Percentiles rank a stretch among this genome's conserved stretches.
Evolutionary conservation across 2,888 invertebrate species (phyloP).

Genomic region (Macaria liturata): DNA sequence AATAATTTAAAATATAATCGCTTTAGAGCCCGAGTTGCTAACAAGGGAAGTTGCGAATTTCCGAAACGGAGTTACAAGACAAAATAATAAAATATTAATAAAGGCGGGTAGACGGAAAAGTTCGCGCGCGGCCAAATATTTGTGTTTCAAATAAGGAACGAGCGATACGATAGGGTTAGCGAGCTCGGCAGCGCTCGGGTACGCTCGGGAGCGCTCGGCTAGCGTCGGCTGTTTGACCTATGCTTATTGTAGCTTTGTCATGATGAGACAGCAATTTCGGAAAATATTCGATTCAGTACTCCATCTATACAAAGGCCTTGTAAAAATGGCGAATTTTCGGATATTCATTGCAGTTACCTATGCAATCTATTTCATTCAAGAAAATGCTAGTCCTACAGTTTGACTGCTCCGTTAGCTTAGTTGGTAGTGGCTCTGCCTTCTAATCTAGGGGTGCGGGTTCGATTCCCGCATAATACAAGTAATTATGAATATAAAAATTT

Average conservation of each 20-base stretch:
- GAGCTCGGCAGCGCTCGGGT: constrained; percentile 39
- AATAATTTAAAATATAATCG: constrained; percentile 83
- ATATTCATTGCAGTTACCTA: too few species aligned
- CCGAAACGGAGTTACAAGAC: constrained; percentile 77
- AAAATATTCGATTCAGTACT: too few species aligned
- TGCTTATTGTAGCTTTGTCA: constrained; percentile 38
- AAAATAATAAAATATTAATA: constrained; percentile 84
- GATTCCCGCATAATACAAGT: too few species aligned
- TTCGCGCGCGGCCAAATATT: constrained; percentile 76
- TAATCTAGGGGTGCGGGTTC: too few species aligned
- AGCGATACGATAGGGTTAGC: constrained; percentile 71
- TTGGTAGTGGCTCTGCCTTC: too few species aligned
- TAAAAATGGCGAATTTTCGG: too few species aligned
- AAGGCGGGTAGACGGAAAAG: constrained; percentile 79
- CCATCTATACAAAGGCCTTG: too few species aligned
- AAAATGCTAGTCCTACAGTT: too few species aligned
- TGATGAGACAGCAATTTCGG: constrained; percentile 4
- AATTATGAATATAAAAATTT: too few species aligned
- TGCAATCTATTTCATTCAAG: too few species aligned
- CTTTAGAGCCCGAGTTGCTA: constrained; percentile 72
- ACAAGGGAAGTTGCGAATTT: constrained; percentile 78
- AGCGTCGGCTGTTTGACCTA: constrained; percentile 33
- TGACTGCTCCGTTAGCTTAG: too few species aligned
- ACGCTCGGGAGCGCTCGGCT: not conserved
- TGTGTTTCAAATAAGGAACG: constrained; percentile 79